Base-by-base conservation (phyloP, 2,888 invertebrate genomes). In the Xiphydria camelus region DNA sequence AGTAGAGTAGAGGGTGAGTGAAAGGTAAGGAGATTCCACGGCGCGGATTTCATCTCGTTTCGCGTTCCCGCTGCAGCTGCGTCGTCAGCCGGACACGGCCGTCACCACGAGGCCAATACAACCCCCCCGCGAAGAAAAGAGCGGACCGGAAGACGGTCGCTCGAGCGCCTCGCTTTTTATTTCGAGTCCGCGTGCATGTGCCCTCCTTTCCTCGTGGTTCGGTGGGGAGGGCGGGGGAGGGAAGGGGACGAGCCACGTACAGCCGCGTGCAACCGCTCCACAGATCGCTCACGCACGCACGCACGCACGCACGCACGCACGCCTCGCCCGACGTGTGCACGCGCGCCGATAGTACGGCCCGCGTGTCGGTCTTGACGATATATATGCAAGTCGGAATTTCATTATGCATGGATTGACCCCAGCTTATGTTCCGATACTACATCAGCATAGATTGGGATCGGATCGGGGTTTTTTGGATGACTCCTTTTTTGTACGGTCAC, bases 331-430 rank as follows among this genome's bases (percentile, higher is more conserved):
- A n/a, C n/a, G n/a, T n/a, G n/a, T n/a, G n/a, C n/a, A n/a, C n/a
- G n/a, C n/a, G n/a, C n/a, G n/a, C n/a, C n/a, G n/a, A n/a, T n/a
- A n/a, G n/a, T n/a, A n/a, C n/a, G n/a, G n/a, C n/a, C n/a, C n/a
- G n/a, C 33, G 41, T 33, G 32, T 33, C 41, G 41, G n/a, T n/a
- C n/a, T n/a, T 32, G 32, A 35, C 43, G 22, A 29, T 35, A 42
- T 41, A 23, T 36, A 31, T 45, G 45, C 46, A 45, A 47, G 41
- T 51, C 39, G 43, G 49, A 62, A 58, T 62, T 57, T 62, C 55
- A 65, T 67, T 63, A 64, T 67, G 58, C 61, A 66, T 65, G 57
- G 48, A 50, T 55, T 65, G 62, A 65, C 65, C 61, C 53, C 48
- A 45, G 59, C 57, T 61, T 61, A 57, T 59, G 55, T 50, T 57